Conservation (phyloP, 2,797 vertebrate species). For the Dermochelys coriacea region DNA sequence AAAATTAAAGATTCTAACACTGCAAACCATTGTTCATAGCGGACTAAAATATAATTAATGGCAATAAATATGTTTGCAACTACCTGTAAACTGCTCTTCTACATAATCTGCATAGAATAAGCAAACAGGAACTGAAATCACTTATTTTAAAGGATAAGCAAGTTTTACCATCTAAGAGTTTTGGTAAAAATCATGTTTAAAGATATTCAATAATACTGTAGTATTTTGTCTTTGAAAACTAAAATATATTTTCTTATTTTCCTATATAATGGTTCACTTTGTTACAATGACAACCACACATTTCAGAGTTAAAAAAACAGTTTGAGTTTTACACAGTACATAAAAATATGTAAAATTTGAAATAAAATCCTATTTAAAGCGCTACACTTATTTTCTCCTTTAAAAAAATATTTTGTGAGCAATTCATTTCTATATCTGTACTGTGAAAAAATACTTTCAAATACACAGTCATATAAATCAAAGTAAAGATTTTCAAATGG, state of each 20-base stretch:
- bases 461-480: not conserved
- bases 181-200: not conserved
- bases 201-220: not conserved
- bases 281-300: not conserved
- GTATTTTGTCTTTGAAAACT: not conserved
- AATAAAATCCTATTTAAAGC: not conserved
- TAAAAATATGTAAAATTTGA: conserved; percentile 11
- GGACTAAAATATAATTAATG: not conserved
- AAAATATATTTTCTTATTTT: not conserved
- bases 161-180: conserved; percentile 8
- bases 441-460: not conserved
- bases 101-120: conserved; percentile 12
- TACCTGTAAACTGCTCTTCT: conserved; percentile 14
- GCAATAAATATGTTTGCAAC: not conserved
- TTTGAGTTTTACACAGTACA: not conserved
- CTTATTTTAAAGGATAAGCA: not conserved
- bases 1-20: conserved; percentile 19
- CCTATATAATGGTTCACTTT: not conserved
- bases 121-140: conserved; percentile 5
- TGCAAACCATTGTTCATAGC: not conserved
- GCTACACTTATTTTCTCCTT: not conserved
- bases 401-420: not conserved
- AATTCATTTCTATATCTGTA: not conserved
- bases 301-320: not conserved
- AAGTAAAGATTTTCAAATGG: not conserved